Percentiles rank a stretch among this genome's conserved stretches.
These are phyloP conservation scores for Schizaphis graminum DNA, from an alignment of 2,888 invertebrate genomes.

Conservation along the genomic window DNA sequence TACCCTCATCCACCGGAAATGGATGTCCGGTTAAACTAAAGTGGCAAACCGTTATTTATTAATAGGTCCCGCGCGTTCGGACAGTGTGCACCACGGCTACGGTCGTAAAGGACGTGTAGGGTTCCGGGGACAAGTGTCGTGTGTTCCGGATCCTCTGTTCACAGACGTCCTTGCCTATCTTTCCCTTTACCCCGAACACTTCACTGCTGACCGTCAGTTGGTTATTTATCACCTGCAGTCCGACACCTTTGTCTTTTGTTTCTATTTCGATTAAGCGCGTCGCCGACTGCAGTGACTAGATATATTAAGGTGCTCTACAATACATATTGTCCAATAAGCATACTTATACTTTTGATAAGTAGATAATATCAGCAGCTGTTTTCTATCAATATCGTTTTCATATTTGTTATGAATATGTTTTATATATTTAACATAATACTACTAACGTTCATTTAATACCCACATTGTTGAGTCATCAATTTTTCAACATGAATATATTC, in stretches of 20 bases:
- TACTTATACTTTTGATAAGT: background rate
- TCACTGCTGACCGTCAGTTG: background rate
- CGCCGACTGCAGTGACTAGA: background rate
- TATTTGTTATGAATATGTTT: background rate
- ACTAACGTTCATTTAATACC: background rate
- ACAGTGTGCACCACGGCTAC: background rate
- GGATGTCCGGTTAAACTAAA: conserved; percentile 62
- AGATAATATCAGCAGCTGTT: background rate
- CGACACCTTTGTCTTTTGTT: conserved; percentile 38
- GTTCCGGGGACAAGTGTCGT: conserved; percentile 6
- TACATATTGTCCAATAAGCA: too few relatives aligned
- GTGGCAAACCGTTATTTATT: conserved; percentile 64
- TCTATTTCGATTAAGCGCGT: conserved; percentile 14
- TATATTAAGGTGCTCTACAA: too few relatives aligned
- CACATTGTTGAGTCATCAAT: background rate
- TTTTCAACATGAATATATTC: background rate
- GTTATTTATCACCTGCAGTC: background rate
- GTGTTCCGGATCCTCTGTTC: background rate
- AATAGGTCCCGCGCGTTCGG: conserved; percentile 35
- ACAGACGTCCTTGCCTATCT: background rate
- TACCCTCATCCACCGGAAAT: conserved; percentile 7
- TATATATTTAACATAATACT: too few relatives aligned
- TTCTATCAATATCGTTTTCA: background rate
- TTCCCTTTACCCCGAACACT: background rate
- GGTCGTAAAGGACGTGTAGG: background rate